Evolutionary conservation across 1,140 invertebrate species (phyloP).

Genomic region (Uloborus diversus): DNA sequence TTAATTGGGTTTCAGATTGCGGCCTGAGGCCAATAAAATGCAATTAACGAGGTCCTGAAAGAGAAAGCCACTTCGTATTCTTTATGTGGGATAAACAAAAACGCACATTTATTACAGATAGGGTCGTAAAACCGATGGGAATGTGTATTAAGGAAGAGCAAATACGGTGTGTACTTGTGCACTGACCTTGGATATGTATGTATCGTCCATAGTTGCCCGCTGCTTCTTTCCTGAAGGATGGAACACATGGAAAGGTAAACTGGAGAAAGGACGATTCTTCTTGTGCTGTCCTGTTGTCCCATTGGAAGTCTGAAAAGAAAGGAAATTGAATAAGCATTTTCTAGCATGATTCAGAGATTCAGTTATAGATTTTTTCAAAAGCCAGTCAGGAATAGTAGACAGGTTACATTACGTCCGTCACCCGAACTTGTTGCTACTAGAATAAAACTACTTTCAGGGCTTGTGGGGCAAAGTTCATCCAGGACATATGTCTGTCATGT

Average conservation of each 20-base stretch:
- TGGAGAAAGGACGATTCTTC: constrained; percentile 44
- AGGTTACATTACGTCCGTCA: background rate
- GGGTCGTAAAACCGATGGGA: too few species aligned
- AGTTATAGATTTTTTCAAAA: background rate
- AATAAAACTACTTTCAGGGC: background rate
- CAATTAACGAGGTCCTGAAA: too few species aligned
- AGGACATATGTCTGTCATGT: background rate
- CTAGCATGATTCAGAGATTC: background rate
- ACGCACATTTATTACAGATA: too few species aligned
- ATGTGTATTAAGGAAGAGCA: too few species aligned
- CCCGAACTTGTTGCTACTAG: background rate
- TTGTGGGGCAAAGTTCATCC: background rate
- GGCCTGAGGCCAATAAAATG: too few species aligned
- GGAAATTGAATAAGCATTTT: background rate
- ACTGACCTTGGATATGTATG: constrained; percentile 42
- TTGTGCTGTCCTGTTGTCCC: constrained; percentile 28
- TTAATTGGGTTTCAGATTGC: too few species aligned
- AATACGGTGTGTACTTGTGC: too few species aligned
- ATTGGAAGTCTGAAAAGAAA: constrained; percentile 17
- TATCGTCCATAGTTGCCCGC: constrained; percentile 27
- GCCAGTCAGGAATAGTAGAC: background rate
- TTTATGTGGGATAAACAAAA: too few species aligned
- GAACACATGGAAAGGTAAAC: constrained; percentile 45
- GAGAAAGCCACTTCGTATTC: too few species aligned
- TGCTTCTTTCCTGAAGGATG: constrained; percentile 39